Base-by-base conservation (phyloP, 2,797 vertebrate genomes). In the Leucoraja ocellata region DNA sequence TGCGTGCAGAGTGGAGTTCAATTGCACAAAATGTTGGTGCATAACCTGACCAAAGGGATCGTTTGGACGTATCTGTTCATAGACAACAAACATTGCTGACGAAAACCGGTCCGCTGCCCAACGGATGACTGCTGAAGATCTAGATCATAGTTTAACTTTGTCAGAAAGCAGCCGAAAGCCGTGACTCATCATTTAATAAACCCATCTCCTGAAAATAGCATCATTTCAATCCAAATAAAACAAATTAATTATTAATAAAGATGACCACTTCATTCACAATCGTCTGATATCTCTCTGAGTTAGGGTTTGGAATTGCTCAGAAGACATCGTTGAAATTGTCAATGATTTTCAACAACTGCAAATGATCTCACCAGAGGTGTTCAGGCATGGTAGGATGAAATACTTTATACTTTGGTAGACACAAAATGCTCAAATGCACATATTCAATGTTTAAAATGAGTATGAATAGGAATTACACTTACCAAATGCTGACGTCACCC, bases 11-110 rank as follows among this genome's bases (percentile, higher is more conserved):
- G 96, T 94, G 0, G 97, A 98, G 94, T 95, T 97, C 14, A 98
- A 96, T 80, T 96, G 98, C 23, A 93, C 93, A 94, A 99, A 99
- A 94, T 99, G 98, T 23, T 96, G 95, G 94, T 96, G 96, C 98
- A 99, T 99, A 94, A 99, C 94, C 0, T 1, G 94, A 0, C 98
- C 98, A 3, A 99, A 99, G 7, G 98, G 96, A 92, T 99, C 97
- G 0, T 93, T 81, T 0, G 98, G 98, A 11, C 93, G 96, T 93
- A 97, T 97, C 95, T 99, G 98, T 95, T 99, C 98, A 0, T 99
- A 99, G 93, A 98, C 93, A 25, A 98, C 96, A 88, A 98, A 98
- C 76, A 98, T 94, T 0, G 97, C 97, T 63, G 93, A 95, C 0
- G 96, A 94, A 36, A 99, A 97, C n/a, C 86, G 94, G 93, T 94